phyloP scores from a whole-genome alignment of 2,113 vertebrate genomes.

The Tauraco erythrolophus region DNA sequence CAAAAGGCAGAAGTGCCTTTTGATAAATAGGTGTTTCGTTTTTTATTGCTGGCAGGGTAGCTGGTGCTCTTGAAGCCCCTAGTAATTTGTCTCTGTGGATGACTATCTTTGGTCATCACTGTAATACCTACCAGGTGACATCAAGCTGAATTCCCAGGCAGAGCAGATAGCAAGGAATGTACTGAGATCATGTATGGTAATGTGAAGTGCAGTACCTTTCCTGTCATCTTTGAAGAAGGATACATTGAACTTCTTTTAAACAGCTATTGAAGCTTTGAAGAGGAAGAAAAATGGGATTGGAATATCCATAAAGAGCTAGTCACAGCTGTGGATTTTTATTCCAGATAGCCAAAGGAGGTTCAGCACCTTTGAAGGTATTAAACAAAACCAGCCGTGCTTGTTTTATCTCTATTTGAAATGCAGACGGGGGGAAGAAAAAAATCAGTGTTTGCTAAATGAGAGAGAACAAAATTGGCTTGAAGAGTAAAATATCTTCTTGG shows the following conservation, averaged over 20 bases:
- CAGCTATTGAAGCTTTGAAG: slow-evolving; percentile 7
- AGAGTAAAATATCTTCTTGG: slow-evolving; percentile 3
- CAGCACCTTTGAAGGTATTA: slow-evolving; percentile 21
- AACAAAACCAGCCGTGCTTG: not conserved
- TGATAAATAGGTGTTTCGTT: not conserved
- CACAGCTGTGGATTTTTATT: slow-evolving; percentile 48
- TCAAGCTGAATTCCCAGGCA: not conserved
- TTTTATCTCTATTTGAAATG: slow-evolving; percentile 39
- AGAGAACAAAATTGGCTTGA: slow-evolving; percentile 23
- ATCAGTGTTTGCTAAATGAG: slow-evolving; percentile 4
- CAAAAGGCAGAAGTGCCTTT: not conserved
- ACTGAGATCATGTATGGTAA: not conserved
- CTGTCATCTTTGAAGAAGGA: slow-evolving; percentile 20
- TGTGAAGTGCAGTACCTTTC: not conserved
- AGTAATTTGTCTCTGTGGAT: not conserved
- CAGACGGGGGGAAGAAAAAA: not conserved
- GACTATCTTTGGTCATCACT: not conserved
- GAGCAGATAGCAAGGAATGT: not conserved
- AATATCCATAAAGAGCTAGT: slow-evolving; percentile 30
- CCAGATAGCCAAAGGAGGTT: slow-evolving; percentile 45
- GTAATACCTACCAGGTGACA: not conserved
- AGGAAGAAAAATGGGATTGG: not conserved
- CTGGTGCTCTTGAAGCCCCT: not conserved
- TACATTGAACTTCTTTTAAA: slow-evolving; percentile 9
- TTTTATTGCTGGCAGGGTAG: not conserved